Conservation (phyloP, 2,113 vertebrate genomes). For the Bubalus kerabau region DNA sequence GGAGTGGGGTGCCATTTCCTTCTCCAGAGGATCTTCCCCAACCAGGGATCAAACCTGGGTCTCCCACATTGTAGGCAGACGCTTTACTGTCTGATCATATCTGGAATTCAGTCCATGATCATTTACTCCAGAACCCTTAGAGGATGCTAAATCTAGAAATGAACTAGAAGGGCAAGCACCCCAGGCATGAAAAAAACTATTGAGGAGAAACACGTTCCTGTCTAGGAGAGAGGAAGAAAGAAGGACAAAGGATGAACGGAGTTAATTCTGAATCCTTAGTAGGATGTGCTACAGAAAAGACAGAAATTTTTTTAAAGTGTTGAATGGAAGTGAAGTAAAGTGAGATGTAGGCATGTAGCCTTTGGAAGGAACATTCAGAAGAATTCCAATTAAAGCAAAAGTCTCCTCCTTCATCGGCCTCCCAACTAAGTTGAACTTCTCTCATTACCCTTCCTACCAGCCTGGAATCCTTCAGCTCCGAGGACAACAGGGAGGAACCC, state of each 20-base stretch:
- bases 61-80: too few relatives aligned
- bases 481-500: background rate
- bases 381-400: conserved; percentile 8
- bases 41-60: too few relatives aligned
- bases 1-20: too few relatives aligned
- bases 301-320: background rate
- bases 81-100: background rate
- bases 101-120: background rate
- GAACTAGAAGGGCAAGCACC: background rate
- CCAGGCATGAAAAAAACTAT: background rate
- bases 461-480: background rate
- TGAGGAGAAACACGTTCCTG: background rate
- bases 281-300: background rate
- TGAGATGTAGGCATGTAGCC: background rate
- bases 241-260: background rate
- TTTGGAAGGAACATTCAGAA: background rate
- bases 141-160: conserved; percentile 9
- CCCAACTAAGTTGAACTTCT: background rate
- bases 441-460: background rate
- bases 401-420: background rate
- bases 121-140: background rate
- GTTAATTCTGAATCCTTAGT: background rate
- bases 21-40: too few relatives aligned
- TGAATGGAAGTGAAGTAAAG: background rate
- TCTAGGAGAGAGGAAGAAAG: background rate